Percentiles rank a stretch among this genome's conserved stretches.
These are phyloP conservation scores for Pagetopsis macropterus DNA, from an alignment of 2,797 vertebrate genomes.

Conservation along the genomic window DNA sequence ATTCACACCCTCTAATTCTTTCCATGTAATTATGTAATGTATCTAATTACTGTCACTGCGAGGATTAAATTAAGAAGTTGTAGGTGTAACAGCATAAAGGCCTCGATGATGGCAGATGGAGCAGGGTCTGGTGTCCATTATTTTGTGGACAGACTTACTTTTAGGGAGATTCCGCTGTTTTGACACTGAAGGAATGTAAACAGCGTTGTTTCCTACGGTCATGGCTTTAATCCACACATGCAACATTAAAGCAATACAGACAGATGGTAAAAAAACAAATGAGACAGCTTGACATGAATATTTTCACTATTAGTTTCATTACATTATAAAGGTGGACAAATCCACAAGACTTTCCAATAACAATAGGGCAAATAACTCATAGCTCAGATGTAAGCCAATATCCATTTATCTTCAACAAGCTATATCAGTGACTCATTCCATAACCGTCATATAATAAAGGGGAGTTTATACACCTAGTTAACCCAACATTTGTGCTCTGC, in stretches of 20 bases:
- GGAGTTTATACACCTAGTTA: slow-evolving; percentile 23
- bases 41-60: slow-evolving; percentile 41
- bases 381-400: slow-evolving; percentile 22
- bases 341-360: slow-evolving; percentile 13
- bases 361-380: not conserved
- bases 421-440: slow-evolving; percentile 14
- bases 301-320: slow-evolving; percentile 28
- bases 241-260: slow-evolving; percentile 52
- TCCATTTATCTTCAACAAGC: slow-evolving; percentile 20
- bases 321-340: slow-evolving; percentile 3
- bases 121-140: slow-evolving; percentile 73
- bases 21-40: slow-evolving; percentile 28
- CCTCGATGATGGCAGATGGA: slow-evolving; percentile 43
- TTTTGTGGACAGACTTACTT: slow-evolving; percentile 64
- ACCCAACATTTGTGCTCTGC: not conserved
- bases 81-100: slow-evolving; percentile 27
- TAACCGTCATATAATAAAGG: slow-evolving; percentile 15
- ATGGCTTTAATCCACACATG: slow-evolving; percentile 57
- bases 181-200: slow-evolving; percentile 78
- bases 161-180: slow-evolving; percentile 75
- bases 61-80: slow-evolving; percentile 11
- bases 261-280: slow-evolving; percentile 35
- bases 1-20: slow-evolving; percentile 29
- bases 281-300: slow-evolving; percentile 23
- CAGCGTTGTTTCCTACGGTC: slow-evolving; percentile 63